phyloP scores from a whole-genome alignment of 2,888 invertebrate species.

The Temnothorax unifasciatus region DNA sequence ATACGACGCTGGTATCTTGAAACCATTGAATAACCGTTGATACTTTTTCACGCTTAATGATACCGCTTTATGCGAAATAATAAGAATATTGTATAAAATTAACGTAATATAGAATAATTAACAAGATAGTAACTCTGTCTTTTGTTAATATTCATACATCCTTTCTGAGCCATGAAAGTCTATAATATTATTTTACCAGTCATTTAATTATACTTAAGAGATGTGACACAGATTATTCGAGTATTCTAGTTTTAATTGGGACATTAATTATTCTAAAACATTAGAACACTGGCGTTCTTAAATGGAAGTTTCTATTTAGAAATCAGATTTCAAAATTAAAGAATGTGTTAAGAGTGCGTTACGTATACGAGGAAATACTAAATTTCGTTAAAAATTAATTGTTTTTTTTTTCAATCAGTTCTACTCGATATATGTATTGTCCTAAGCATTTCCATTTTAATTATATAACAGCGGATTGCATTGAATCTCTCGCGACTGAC shows the following conservation, averaged over 20 bases:
- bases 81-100: background rate
- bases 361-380: background rate
- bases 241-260: background rate
- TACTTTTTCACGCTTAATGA: background rate
- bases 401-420: background rate
- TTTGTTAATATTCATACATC: background rate
- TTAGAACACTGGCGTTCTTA: background rate
- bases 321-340: slow-evolving; percentile 1
- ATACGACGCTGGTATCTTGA: background rate
- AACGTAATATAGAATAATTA: background rate
- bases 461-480: background rate
- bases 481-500: background rate
- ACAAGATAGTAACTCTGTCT: too few relatives aligned
- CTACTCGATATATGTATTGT: background rate
- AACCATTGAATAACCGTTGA: slow-evolving; percentile 9
- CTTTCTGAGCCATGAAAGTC: background rate
- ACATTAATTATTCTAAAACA: background rate
- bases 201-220: background rate
- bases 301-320: slow-evolving; percentile 3
- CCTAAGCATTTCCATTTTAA: slow-evolving; percentile 7
- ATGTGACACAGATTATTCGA: background rate
- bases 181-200: background rate
- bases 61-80: background rate
- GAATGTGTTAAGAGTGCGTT: background rate
- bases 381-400: background rate